These are phyloP conservation scores for Tetranychus truncatus DNA, from an alignment of 2,888 invertebrate genomes.

Conservation along the genomic window DNA sequence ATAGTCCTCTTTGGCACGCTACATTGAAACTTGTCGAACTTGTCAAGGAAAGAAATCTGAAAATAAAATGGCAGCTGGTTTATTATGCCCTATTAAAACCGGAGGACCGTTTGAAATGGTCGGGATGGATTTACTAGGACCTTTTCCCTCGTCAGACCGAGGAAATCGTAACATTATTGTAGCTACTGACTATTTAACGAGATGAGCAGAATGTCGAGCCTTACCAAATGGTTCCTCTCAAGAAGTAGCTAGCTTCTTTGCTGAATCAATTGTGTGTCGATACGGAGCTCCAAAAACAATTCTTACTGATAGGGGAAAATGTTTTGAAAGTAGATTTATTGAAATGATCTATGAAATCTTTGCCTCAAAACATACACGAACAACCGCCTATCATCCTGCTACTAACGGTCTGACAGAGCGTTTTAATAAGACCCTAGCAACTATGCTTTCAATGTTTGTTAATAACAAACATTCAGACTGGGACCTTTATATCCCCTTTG, in stretches of 20 bases:
- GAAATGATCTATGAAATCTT: slow-evolving; percentile 7
- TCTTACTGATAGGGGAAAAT: background rate
- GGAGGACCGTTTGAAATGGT: slow-evolving; percentile 11
- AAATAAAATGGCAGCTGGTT: background rate
- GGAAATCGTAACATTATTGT: too few species aligned
- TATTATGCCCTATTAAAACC: background rate
- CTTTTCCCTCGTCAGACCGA: too few species aligned
- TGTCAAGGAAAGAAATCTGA: background rate
- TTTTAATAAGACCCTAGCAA: slow-evolving; percentile 25
- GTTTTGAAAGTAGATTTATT: background rate
- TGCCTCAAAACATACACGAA: slow-evolving; percentile 19
- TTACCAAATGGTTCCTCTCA: slow-evolving; percentile 21
- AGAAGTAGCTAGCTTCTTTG: slow-evolving; percentile 21
- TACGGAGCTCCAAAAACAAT: slow-evolving; percentile 20
- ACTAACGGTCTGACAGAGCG: slow-evolving; percentile 26
- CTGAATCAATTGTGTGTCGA: slow-evolving; percentile 23
- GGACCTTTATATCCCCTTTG: slow-evolving; percentile 22
- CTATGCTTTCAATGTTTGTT: slow-evolving; percentile 25
- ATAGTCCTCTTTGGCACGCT: too few species aligned
- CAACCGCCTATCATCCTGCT: slow-evolving; percentile 24
- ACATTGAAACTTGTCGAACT: background rate
- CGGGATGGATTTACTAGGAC: slow-evolving; percentile 22
- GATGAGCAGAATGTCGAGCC: slow-evolving; percentile 23
- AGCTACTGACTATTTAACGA: slow-evolving; percentile 24
- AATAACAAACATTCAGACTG: slow-evolving; percentile 23